Evolutionary conservation across 2,113 vertebrate genomes (phyloP), one percentile per base, ranked within the genome.

Genomic region (Sceloporus undulatus): DNA sequence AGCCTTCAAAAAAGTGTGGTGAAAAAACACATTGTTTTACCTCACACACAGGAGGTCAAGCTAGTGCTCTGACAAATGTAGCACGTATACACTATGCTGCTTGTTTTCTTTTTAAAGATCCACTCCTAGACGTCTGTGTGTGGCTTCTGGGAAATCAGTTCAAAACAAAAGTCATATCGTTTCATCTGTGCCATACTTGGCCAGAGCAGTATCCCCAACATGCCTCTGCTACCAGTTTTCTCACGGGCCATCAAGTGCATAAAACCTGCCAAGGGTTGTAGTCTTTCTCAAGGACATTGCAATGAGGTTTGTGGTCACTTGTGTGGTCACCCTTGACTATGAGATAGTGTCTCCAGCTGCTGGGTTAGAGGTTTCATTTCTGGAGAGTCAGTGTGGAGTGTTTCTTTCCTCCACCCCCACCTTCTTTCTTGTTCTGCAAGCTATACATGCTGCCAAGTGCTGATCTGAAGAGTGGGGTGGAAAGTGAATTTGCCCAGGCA

Each of bases 221-320:
- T 81, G 77, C 71, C 52, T 87, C 66, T 80, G 52, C 25, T 29
- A 42, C 85, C 18, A 40, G 66, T 59, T 87, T 87, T 81, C 85
- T 87, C 85, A 87, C 52, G n/a, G 52, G 78, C 52, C 52, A 38
- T 80, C 65, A 86, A 86, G 65, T 10, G 9, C 48, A 56, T 59
- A 56, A 71, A 87, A 56, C 48, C 78, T 87, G 78, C 85, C 85
- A 87, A 81, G 78, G 38, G 16, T 87, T 73, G 68, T 52, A 29
- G 2, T 80, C 4, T 80, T 81, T 73, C 85, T 78, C 85, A 80
- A 56, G 11, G 85, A 65, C 65, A 73, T 59, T 81, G 68, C 85
- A 80, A 19, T 73, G 68, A 87, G 85, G 78, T 87, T 87, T 59
- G 85, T 87, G 85, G 85, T 74, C 78, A 62, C 68, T 62, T 66